A percentile compares a stretch with the other conserved stretches of the same genome.
These are phyloP conservation scores for Balanococcus diminutus DNA, from an alignment of 2,888 invertebrate genomes.

Conservation along the genomic window DNA sequence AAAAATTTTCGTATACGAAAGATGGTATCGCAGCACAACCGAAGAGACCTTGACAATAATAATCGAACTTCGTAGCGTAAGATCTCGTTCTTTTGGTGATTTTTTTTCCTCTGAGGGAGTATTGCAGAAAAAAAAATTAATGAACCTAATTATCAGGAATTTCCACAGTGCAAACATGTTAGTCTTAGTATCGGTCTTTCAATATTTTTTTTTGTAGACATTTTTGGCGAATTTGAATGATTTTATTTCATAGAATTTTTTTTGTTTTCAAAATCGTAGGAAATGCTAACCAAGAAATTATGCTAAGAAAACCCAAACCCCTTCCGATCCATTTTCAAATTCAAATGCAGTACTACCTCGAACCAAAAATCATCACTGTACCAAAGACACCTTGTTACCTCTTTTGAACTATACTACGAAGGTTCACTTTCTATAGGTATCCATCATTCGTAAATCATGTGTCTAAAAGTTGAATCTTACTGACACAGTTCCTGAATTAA, in stretches of 20 bases:
- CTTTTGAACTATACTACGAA: no score
- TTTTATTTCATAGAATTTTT: background rate
- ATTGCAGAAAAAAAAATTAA: background rate
- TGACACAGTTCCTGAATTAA: slow-evolving; percentile 36
- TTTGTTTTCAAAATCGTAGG: no score
- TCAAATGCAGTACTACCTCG: background rate
- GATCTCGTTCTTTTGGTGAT: background rate
- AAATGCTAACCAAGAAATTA: no score
- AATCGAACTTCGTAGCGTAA: background rate
- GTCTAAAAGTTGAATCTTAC: background rate
- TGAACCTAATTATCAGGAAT: background rate
- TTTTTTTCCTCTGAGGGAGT: background rate
- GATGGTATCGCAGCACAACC: background rate
- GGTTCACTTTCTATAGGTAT: background rate
- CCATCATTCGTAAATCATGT: background rate
- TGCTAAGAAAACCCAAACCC: no score
- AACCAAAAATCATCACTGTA: background rate
- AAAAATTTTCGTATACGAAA: background rate
- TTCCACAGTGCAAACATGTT: background rate
- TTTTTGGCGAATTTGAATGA: no score
- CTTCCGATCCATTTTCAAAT: background rate
- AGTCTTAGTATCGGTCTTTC: no score
- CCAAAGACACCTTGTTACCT: background rate
- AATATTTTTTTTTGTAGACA: no score
- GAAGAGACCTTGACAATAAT: background rate